Conservation (phyloP, 2,888 invertebrate species). For the Lamellibrachia satsuma region DNA sequence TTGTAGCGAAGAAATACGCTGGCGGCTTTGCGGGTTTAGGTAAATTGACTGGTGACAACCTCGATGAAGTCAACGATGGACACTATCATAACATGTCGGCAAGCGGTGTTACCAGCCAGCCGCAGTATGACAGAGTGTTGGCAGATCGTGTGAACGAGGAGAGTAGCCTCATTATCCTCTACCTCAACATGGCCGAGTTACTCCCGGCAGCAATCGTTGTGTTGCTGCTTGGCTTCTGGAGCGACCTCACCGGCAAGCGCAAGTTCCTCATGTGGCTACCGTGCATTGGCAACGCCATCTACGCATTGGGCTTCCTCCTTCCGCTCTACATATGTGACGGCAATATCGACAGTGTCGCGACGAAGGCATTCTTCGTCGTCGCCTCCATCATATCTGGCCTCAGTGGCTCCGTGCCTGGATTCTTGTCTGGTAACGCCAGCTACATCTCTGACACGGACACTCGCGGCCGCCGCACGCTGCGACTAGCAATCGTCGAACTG, state of each 20-base stretch:
- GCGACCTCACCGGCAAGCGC: constrained; percentile 59
- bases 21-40: constrained; percentile 17
- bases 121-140: background rate
- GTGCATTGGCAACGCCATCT: constrained; percentile 56
- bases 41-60: background rate
- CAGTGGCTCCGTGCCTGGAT: constrained; percentile 44
- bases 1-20: constrained; percentile 40
- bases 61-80: background rate
- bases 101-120: background rate
- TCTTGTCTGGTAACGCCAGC: constrained; percentile 44
- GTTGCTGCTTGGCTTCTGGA: constrained; percentile 60
- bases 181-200: constrained; percentile 61
- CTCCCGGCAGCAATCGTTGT: constrained; percentile 59
- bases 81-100: background rate
- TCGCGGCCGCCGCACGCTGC: constrained; percentile 38
- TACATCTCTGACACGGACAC: constrained; percentile 48
- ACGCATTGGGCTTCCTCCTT: constrained; percentile 50
- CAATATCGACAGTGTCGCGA: constrained; percentile 37
- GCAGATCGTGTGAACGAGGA: constrained; percentile 39
- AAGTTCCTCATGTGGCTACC: constrained; percentile 63
- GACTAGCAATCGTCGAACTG: constrained; percentile 45
- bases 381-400: constrained; percentile 40
- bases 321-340: constrained; percentile 41
- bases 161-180: constrained; percentile 44
- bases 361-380: constrained; percentile 38